These are phyloP conservation scores for Channa maculata DNA, from an alignment of 2,113 vertebrate genomes.

Conservation along the genomic window DNA sequence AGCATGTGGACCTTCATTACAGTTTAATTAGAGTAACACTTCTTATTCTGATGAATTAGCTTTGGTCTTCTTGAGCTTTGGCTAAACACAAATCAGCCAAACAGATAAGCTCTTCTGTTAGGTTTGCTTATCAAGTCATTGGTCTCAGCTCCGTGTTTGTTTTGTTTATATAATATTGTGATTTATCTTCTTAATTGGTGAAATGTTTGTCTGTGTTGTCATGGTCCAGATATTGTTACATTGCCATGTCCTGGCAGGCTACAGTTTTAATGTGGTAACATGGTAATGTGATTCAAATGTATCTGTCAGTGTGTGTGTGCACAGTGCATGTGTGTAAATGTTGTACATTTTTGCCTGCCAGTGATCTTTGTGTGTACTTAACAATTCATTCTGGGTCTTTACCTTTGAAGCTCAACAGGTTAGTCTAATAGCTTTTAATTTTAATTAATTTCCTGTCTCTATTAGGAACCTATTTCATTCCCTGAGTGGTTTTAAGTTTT, in stretches of 20 bases:
- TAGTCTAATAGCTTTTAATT: conserved; percentile 70
- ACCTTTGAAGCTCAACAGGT: conserved; percentile 67
- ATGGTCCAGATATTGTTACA: neutral
- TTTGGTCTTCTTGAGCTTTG: no score
- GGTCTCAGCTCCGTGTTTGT: no score
- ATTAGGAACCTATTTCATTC: conserved; percentile 76
- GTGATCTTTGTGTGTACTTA: conserved; percentile 49
- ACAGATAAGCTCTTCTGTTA: no score
- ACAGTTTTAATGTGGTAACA: neutral
- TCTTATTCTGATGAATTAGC: no score
- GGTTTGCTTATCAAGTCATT: no score
- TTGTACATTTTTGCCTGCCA: conserved; percentile 44
- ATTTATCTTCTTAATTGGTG: conserved; percentile 3
- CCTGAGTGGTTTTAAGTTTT: conserved; percentile 70
- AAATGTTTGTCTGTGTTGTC: neutral
- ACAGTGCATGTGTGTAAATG: conserved; percentile 7
- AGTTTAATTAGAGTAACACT: no score
- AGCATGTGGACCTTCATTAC: no score
- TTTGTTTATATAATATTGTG: neutral
- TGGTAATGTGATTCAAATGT: neutral
- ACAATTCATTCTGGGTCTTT: conserved; percentile 38
- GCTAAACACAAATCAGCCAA: no score
- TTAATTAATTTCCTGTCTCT: conserved; percentile 70
- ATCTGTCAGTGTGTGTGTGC: neutral
- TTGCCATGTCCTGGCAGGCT: neutral